These are phyloP conservation scores for Matsumurasca onukii DNA, from an alignment of 1,140 invertebrate genomes.

Conservation along the genomic window DNA sequence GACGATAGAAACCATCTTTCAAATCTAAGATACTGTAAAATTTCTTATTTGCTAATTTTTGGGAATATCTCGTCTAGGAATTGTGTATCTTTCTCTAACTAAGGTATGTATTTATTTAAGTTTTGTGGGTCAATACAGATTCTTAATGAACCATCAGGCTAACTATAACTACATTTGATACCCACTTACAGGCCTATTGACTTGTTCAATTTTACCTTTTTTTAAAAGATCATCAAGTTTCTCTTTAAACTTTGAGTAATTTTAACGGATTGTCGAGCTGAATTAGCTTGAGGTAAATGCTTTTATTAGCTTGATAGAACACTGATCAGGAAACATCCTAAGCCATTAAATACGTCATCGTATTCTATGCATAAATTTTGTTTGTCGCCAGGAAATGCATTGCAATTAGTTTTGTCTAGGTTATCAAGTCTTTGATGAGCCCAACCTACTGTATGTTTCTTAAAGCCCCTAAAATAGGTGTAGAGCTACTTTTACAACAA, in stretches of 20 bases:
- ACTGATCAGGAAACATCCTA: too few species aligned
- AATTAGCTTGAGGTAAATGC: slow-evolving; percentile 35
- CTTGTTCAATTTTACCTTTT: slow-evolving; percentile 33
- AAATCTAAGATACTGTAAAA: too few species aligned
- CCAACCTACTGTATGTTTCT: slow-evolving; percentile 35
- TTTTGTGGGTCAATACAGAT: too few species aligned
- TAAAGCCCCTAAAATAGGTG: slow-evolving; percentile 28
- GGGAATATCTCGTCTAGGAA: slow-evolving; percentile 36
- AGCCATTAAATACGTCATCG: too few species aligned
- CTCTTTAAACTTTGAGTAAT: slow-evolving; percentile 37
- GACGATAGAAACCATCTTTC: too few species aligned
- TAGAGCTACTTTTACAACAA: slow-evolving; percentile 4
- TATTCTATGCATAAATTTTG: too few species aligned
- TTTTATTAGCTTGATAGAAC: too few species aligned
- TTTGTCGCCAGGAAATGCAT: too few species aligned
- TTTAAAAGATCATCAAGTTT: slow-evolving; percentile 37
- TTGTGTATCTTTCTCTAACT: slow-evolving; percentile 27
- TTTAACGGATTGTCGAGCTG: slow-evolving; percentile 37
- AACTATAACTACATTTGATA: slow-evolving; percentile 45
- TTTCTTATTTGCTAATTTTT: slow-evolving; percentile 34
- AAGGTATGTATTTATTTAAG: slow-evolving; percentile 34
- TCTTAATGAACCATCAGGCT: too few species aligned
- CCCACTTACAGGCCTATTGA: slow-evolving; percentile 40
- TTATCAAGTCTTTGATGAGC: slow-evolving; percentile 36
- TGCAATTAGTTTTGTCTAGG: slow-evolving; percentile 24